Conservation (phyloP, 2,888 invertebrate species). For the Patella depressa region DNA sequence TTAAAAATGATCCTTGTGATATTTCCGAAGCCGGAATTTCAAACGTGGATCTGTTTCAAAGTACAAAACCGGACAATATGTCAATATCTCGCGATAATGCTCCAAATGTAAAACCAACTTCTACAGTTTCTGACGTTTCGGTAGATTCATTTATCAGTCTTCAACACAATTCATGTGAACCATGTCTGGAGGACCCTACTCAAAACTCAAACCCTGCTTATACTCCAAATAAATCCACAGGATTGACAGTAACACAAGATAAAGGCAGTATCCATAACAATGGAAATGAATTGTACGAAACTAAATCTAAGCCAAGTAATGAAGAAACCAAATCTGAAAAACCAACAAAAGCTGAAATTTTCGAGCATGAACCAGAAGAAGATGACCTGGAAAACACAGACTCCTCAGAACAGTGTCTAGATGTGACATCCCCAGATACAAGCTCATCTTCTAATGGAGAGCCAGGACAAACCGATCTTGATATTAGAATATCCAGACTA, state of each 20-base stretch:
- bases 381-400: not conserved
- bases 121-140: not conserved
- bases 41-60: not conserved
- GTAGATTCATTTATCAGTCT: not conserved
- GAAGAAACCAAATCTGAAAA: not conserved
- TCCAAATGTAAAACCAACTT: not conserved
- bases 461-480: conserved; percentile 20
- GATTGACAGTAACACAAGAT: not conserved
- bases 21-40: not conserved
- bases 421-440: not conserved
- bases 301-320: not conserved
- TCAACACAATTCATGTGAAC: not conserved
- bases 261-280: not conserved
- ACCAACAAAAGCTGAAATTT: not conserved
- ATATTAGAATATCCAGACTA: conserved; percentile 39
- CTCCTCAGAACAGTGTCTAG: not conserved
- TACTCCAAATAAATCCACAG: not conserved
- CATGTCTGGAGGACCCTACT: not conserved
- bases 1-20: not conserved
- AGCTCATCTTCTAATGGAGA: conserved; percentile 9
- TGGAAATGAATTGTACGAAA: not conserved
- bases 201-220: not conserved
- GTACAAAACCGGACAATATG: not conserved
- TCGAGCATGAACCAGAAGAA: conserved; percentile 3
- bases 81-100: not conserved